A percentile compares a stretch with the other conserved stretches of the same genome.
These are phyloP conservation scores for Triplophysa bombifrons DNA, from an alignment of 2,797 vertebrate genomes.

Conservation along the genomic window DNA sequence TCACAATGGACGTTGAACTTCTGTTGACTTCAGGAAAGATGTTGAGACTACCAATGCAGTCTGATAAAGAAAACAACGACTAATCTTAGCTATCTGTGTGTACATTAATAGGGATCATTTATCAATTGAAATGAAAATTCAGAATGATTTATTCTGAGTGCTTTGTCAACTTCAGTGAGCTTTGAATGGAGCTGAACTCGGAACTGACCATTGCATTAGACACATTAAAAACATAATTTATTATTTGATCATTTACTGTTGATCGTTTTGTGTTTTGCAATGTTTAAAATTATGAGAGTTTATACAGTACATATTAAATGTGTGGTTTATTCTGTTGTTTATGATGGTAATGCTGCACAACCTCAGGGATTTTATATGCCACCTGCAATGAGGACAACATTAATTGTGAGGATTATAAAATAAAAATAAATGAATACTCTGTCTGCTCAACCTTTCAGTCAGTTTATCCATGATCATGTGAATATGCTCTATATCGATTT, in stretches of 20 bases:
- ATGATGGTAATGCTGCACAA: too few species aligned
- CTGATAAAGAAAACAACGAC: neutral
- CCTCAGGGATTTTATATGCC: too few species aligned
- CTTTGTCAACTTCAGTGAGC: neutral
- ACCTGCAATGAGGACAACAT: too few species aligned
- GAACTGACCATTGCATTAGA: neutral
- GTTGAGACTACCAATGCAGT: neutral
- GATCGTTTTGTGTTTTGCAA: neutral
- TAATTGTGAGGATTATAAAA: neutral
- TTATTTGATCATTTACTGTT: neutral
- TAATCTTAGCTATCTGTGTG: conserved; percentile 14
- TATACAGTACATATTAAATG: neutral
- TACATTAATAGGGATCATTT: neutral
- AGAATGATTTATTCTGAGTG: neutral
- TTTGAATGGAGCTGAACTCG: neutral
- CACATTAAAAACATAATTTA: neutral
- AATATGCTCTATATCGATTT: neutral
- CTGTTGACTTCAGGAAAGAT: neutral
- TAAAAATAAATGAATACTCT: conserved; percentile 5
- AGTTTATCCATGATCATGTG: neutral
- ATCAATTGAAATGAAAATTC: neutral
- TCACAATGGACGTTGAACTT: neutral
- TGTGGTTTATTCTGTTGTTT: too few species aligned
- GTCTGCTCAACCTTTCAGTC: neutral
- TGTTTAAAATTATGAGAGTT: too few species aligned